phyloP scores from a whole-genome alignment of 2,113 vertebrate species.

The Apodemus sylvaticus region DNA sequence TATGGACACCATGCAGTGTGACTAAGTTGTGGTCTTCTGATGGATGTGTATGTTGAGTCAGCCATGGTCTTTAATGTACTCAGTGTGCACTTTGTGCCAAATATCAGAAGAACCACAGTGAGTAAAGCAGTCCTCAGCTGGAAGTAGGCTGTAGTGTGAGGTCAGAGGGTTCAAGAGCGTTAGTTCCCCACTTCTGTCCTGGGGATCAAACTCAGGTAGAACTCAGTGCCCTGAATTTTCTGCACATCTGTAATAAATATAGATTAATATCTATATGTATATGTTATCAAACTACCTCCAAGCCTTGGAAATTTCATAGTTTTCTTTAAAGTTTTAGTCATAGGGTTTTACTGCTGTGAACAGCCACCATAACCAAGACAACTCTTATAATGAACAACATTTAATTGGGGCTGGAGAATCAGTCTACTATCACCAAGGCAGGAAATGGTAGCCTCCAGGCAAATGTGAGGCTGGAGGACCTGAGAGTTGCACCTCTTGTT shows the following conservation, averaged over 20 bases:
- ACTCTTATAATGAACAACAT: no score
- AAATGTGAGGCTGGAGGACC: no score
- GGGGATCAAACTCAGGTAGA: neutral
- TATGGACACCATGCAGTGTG: neutral
- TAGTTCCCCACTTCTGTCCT: neutral
- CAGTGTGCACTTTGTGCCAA: neutral
- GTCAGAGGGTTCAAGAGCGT: neutral
- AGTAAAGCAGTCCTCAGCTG: neutral
- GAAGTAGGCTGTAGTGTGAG: neutral
- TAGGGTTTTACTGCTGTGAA: no score
- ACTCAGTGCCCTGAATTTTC: neutral
- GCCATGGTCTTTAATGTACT: neutral
- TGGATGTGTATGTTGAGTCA: neutral
- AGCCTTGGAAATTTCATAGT: neutral
- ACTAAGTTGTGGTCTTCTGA: neutral
- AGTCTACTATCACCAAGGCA: no score
- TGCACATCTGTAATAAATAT: neutral
- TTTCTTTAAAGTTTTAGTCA: slow-evolving; percentile 4
- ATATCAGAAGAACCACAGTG: neutral
- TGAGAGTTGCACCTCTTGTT: no score
- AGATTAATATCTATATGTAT: neutral
- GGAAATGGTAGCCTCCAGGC: no score
- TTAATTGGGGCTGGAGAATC: no score
- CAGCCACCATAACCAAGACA: no score
- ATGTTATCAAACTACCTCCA: neutral